A percentile compares a stretch with the other conserved stretches of the same genome.
Conservation (phyloP, 2,888 invertebrate genomes). For the Pachycephus smyrnensis region DNA sequence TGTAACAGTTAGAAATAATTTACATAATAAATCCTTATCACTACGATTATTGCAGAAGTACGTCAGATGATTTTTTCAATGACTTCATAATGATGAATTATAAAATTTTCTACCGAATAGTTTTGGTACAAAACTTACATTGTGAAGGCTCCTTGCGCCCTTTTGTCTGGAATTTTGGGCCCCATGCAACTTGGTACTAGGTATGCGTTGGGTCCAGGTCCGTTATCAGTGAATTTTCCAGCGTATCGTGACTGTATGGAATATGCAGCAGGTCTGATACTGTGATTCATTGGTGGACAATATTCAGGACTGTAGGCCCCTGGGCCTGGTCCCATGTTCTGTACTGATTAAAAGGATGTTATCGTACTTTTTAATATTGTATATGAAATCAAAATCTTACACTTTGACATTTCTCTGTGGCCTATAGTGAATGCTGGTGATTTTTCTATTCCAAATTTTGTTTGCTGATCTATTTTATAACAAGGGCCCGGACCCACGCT, state of each 20-base stretch:
- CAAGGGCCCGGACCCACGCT: conserved; percentile 66
- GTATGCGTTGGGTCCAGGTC: conserved; percentile 76
- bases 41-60: too few species aligned
- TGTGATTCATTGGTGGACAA: conserved; percentile 69
- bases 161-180: conserved; percentile 69
- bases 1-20: too few species aligned
- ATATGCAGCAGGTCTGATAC: conserved; percentile 71
- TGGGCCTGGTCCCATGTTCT: conserved; percentile 71
- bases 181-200: conserved; percentile 69
- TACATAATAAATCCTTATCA: too few species aligned
- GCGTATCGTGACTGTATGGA: conserved; percentile 69
- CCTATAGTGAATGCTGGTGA: conserved; percentile 72
- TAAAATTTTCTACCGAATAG: too few species aligned
- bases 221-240: conserved; percentile 47
- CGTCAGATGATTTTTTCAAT: too few species aligned
- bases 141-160: conserved; percentile 68
- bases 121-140: conserved; percentile 62
- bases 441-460: conserved; percentile 65
- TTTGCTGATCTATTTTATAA: conserved; percentile 69
- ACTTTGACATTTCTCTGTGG: conserved; percentile 49
- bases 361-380: neutral
- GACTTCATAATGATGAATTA: too few species aligned
- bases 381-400: conserved; percentile 29
- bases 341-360: neutral
- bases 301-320: conserved; percentile 75